Evolutionary conservation across 2,113 vertebrate species (phyloP).

Genomic region (Mus pahari): DNA sequence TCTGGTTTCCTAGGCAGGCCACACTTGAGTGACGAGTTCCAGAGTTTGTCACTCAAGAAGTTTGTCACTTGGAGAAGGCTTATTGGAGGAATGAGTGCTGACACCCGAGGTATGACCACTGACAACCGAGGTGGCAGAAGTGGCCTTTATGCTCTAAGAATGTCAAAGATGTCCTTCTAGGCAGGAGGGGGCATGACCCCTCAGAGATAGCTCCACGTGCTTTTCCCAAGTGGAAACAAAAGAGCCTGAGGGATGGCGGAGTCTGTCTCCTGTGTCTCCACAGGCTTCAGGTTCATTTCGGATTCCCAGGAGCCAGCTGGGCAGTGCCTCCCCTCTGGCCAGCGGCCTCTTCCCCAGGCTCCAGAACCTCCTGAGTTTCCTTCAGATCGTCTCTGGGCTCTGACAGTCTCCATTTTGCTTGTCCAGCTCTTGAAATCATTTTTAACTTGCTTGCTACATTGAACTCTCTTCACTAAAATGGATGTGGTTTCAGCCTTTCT

Average conservation of each 20-base stretch:
- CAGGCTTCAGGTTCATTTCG: too few species aligned
- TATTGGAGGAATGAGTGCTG: not conserved
- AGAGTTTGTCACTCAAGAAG: too few species aligned
- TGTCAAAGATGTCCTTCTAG: not conserved
- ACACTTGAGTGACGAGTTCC: not conserved
- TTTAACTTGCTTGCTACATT: not conserved
- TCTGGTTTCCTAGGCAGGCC: conserved; percentile 4
- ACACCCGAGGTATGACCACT: not conserved
- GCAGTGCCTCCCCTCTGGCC: not conserved
- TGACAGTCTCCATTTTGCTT: not conserved
- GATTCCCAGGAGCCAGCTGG: not conserved
- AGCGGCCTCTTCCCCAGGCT: too few species aligned
- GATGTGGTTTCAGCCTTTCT: conserved; percentile 10
- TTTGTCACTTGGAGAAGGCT: not conserved
- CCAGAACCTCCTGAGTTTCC: not conserved
- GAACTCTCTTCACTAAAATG: not conserved
- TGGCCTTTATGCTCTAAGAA: not conserved
- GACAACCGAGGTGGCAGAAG: not conserved
- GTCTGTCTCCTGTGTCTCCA: not conserved
- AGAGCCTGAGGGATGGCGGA: not conserved
- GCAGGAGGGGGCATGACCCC: too few species aligned
- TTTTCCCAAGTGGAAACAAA: not conserved
- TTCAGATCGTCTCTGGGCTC: not conserved
- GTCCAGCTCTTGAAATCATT: not conserved
- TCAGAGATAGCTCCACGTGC: not conserved